A percentile compares a stretch with the other conserved stretches of the same genome.
phyloP scores from a whole-genome alignment of 2,113 vertebrate genomes.

The Eidolon helvum region DNA sequence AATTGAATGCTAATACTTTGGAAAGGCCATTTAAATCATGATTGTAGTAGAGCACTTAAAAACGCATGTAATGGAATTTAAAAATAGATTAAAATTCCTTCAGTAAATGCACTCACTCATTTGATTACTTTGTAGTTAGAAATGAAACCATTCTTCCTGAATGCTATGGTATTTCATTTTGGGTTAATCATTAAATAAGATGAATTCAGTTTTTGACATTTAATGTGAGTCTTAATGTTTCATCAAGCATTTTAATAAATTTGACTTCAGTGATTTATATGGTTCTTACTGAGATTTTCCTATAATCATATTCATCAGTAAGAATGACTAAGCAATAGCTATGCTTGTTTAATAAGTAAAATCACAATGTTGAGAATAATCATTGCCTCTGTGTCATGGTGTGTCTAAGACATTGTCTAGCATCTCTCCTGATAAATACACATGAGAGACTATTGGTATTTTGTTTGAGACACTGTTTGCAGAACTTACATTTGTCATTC shows the following conservation, averaged over 20 bases:
- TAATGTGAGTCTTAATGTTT: slow-evolving; percentile 10
- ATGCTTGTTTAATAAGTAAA: slow-evolving; percentile 5
- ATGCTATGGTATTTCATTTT: neutral
- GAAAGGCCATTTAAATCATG: slow-evolving; percentile 61
- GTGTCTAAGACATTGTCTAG: neutral
- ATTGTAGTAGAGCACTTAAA: slow-evolving; percentile 32
- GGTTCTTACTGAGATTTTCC: neutral
- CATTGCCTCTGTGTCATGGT: neutral
- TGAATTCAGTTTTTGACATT: slow-evolving; percentile 17
- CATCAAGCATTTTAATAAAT: slow-evolving; percentile 45
- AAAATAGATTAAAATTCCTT: slow-evolving; percentile 9
- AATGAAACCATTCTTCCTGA: neutral
- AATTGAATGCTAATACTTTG: slow-evolving; percentile 56
- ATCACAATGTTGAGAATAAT: neutral
- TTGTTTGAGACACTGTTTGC: neutral
- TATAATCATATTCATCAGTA: neutral
- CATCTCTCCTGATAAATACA: neutral
- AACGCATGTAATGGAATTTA: slow-evolving; percentile 6
- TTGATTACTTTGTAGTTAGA: slow-evolving; percentile 22
- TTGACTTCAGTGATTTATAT: slow-evolving; percentile 4
- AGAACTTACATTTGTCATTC: neutral
- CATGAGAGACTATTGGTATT: neutral
- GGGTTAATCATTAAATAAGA: neutral
- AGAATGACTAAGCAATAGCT: neutral
- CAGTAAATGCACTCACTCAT: slow-evolving; percentile 11